Conservation (phyloP, 2,113 vertebrate species). For the Dromiciops gliroides region DNA sequence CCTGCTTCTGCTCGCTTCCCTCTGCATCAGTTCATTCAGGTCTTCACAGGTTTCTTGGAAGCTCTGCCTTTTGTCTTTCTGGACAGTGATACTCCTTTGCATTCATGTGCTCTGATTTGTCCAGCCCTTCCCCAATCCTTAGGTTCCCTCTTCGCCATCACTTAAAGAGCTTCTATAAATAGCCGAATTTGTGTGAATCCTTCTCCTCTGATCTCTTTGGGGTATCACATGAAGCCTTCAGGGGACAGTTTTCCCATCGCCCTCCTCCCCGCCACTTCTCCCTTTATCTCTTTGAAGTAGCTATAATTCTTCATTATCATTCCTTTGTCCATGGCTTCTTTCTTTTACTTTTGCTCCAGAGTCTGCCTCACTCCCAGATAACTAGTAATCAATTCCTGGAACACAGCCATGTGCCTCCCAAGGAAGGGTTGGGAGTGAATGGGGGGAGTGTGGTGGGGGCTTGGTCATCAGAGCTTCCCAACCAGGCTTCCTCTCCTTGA, state of each 20-base stretch:
- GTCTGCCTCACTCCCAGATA: neutral
- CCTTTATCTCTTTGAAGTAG: neutral
- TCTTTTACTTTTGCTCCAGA: neutral
- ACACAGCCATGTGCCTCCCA: neutral
- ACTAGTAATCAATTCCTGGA: neutral
- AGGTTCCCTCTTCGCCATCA: neutral
- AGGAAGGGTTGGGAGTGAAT: neutral
- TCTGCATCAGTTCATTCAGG: neutral
- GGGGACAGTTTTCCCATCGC: neutral
- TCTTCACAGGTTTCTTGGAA: neutral
- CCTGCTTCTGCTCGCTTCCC: neutral
- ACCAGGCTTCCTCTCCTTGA: neutral
- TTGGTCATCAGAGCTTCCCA: neutral
- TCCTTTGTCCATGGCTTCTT: neutral
- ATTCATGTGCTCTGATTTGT: neutral
- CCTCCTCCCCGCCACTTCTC: neutral
- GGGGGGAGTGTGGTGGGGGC: neutral
- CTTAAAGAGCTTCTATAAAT: neutral
- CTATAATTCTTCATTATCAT: neutral
- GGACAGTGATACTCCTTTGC: neutral
- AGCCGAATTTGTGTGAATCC: neutral
- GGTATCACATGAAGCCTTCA: neutral
- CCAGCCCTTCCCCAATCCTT: neutral
- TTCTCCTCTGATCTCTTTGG: neutral
- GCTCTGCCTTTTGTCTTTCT: neutral